Evolutionary conservation across 2,888 invertebrate species (phyloP), one percentile per base, ranked within the genome.

Genomic region (Invenusta paracnida): DNA sequence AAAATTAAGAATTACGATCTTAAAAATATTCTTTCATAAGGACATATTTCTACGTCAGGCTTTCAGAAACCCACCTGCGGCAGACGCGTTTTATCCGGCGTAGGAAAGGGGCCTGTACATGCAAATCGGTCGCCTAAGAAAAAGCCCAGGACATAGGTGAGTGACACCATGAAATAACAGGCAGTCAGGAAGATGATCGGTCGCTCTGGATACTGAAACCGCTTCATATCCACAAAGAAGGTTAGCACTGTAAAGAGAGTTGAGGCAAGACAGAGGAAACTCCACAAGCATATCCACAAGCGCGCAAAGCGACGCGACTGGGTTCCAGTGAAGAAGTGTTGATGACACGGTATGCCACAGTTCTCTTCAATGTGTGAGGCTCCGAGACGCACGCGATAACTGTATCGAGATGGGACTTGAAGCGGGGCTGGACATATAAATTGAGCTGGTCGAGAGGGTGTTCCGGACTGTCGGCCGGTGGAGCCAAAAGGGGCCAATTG

Each of bases 201-300:
- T 88, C 98, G 93, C 92, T 99, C 98, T 13, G 99, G 98, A 92
- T 98, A 99, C 79, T 96, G 94, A 92, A 99, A 99, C 89, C 98
- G 93, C 89, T 96, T 95, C 87, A 96, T 96, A 91, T 98, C 98
- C 88, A 98, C 95, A 87, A 96, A 93, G 91, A 97, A 98, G 5
- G 98, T 98, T 73, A 92, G 88, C 1, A 93, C 91, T 0, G 93
- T 93, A 92, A 98, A 97, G 86, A 97, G 93, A 88, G 98, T 97
- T 88, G 97, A 96, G 0, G 94, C 93, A 67, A 96, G 94, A 91
- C 98, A 98, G 81, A 97, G 92, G 81, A 95, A 94, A 0, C 97
- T 96, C 96, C 97, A 97, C 83, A 95, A 94, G 84, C 96, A 96
- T 88, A 98, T 95, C 97, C 98, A 98, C 85, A 95, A 93, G 88